phyloP scores from a whole-genome alignment of 2,113 vertebrate genomes.

The Rhineura floridana region DNA sequence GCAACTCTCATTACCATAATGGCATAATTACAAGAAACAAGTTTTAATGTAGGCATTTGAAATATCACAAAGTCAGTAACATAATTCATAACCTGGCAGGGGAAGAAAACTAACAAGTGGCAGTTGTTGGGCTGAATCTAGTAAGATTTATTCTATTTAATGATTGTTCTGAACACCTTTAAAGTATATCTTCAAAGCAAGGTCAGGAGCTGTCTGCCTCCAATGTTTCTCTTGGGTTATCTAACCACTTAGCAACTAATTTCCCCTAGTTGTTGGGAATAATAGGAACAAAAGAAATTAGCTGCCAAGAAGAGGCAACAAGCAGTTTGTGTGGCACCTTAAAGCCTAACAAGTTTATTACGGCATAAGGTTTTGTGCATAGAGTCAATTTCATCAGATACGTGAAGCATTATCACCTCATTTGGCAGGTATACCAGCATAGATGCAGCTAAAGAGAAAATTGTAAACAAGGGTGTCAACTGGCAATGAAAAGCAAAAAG shows the following conservation, averaged over 20 bases:
- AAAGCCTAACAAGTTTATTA: too few species aligned
- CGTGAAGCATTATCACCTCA: not conserved
- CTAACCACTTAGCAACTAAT: too few species aligned
- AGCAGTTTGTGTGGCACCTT: too few species aligned
- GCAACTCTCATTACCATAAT: not conserved
- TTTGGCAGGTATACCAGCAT: not conserved
- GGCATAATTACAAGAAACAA: not conserved
- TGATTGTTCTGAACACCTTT: not conserved
- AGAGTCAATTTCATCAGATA: too few species aligned
- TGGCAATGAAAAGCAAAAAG: not conserved
- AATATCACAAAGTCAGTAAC: not conserved
- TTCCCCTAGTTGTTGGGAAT: too few species aligned
- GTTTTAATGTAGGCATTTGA: accelerated
- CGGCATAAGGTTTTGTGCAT: too few species aligned
- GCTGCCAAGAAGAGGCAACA: too few species aligned
- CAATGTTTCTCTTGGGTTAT: too few species aligned
- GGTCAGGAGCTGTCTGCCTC: too few species aligned
- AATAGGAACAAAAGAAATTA: too few species aligned
- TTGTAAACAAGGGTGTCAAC: not conserved
- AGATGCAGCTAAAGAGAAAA: not conserved
- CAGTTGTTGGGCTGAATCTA: not conserved
- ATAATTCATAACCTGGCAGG: not conserved
- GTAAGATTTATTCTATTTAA: not conserved
- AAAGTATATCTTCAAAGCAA: not conserved
- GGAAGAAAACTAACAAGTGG: not conserved